Percentiles rank a stretch among this genome's conserved stretches.
Conservation (phyloP, 2,113 vertebrate species). For the Mustela nigripes region DNA sequence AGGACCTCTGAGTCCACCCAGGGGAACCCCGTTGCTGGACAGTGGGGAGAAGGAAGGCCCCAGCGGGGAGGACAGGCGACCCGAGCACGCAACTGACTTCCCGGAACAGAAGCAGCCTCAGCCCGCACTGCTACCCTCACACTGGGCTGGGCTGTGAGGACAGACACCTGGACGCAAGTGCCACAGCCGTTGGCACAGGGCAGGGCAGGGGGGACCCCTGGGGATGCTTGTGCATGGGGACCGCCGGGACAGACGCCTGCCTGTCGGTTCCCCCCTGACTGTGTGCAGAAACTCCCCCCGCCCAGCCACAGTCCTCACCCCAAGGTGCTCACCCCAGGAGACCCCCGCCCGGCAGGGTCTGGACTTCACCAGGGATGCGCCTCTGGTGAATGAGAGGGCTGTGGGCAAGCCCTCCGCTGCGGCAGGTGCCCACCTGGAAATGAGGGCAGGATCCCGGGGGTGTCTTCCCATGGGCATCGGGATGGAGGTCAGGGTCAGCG, state of each 20-base stretch:
- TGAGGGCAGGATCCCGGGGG: neutral
- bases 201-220: too few relatives aligned
- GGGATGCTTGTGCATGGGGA: neutral
- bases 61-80: too few relatives aligned
- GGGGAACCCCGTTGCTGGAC: neutral
- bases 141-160: neutral
- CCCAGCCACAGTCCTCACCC: neutral
- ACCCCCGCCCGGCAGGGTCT: neutral
- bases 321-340: neutral
- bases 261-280: neutral
- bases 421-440: neutral
- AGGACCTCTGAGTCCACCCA: neutral
- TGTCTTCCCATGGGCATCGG: neutral
- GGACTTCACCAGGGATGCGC: neutral
- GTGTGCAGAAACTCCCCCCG: neutral
- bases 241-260: neutral
- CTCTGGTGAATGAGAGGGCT: neutral
- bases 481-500: neutral
- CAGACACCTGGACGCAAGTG: neutral
- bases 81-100: neutral
- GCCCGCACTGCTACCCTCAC: neutral
- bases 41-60: neutral
- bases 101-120: neutral
- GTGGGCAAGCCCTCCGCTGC: neutral
- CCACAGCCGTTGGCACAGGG: fast-evolving